phyloP scores from a whole-genome alignment of 2,113 vertebrate species.

The Etheostoma spectabile region DNA sequence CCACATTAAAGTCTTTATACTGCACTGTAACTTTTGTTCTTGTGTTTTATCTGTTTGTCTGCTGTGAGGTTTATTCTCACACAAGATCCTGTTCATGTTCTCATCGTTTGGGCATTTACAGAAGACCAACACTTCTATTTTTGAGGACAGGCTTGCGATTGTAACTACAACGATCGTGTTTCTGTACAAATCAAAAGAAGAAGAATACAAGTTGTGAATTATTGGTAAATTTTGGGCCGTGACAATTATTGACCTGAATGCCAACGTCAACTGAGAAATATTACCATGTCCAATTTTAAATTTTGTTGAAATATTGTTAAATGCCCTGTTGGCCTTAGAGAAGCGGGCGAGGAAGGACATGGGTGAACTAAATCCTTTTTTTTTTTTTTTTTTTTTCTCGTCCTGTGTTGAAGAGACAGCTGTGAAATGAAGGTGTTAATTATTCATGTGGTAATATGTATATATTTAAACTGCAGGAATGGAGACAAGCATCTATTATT shows the following conservation, averaged over 20 bases:
- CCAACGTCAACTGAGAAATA: not conserved
- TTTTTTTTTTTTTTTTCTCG: not conserved
- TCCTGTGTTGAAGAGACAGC: slow-evolving; percentile 40
- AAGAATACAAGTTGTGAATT: not conserved
- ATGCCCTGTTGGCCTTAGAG: not conserved
- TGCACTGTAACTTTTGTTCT: too few relatives aligned
- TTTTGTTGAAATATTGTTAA: not conserved
- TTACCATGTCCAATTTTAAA: not conserved
- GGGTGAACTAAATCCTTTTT: not conserved
- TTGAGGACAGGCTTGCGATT: not conserved
- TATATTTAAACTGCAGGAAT: slow-evolving; percentile 74
- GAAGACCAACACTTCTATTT: not conserved
- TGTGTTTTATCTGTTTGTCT: too few relatives aligned
- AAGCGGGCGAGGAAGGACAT: not conserved
- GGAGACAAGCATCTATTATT: slow-evolving; percentile 70
- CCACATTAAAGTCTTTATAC: too few relatives aligned
- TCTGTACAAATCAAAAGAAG: not conserved
- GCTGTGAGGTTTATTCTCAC: too few relatives aligned
- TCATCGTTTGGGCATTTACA: not conserved
- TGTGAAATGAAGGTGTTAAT: slow-evolving; percentile 75
- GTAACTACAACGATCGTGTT: not conserved
- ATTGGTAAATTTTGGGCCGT: not conserved
- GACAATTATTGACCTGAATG: not conserved
- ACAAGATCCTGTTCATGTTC: too few relatives aligned
- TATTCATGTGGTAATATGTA: slow-evolving; percentile 74